These are phyloP conservation scores for Musca vetustissima DNA, from an alignment of 1,140 invertebrate species.

Conservation along the genomic window DNA sequence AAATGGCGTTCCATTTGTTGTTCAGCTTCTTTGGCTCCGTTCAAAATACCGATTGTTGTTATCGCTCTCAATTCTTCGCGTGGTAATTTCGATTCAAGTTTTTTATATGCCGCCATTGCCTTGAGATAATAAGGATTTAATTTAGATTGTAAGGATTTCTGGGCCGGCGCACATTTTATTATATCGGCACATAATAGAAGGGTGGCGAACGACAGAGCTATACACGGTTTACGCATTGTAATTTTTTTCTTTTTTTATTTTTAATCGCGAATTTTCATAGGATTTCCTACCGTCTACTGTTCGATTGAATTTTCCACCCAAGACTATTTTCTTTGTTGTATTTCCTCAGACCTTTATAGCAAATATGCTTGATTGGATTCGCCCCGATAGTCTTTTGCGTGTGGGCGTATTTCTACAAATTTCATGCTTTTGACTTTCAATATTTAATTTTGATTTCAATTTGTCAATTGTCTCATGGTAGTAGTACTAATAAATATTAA, in stretches of 20 bases:
- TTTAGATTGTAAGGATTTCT: conserved; percentile 23
- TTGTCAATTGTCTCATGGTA: conserved; percentile 19
- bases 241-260: too few species aligned
- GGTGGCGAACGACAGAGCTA: neutral
- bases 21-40: conserved; percentile 43
- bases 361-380: neutral
- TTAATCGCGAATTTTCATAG: neutral
- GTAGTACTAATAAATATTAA: conserved; percentile 15
- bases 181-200: conserved; percentile 7
- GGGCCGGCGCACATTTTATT: conserved; percentile 15
- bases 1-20: conserved; percentile 45
- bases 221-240: conserved; percentile 26
- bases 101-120: conserved; percentile 39
- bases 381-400: neutral
- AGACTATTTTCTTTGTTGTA: neutral
- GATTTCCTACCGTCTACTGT: neutral
- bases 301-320: neutral
- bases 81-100: conserved; percentile 38
- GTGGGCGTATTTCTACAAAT: conserved; percentile 10
- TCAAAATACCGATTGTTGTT: conserved; percentile 42
- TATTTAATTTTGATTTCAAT: conserved; percentile 18
- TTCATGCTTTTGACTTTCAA: conserved; percentile 1
- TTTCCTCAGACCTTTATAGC: conserved; percentile 5
- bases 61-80: conserved; percentile 39
- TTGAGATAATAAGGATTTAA: conserved; percentile 42